Percentiles rank a stretch among this genome's conserved stretches.
Conservation (phyloP, 2,888 invertebrate species). For the Caenorhabditis sulstoni region DNA sequence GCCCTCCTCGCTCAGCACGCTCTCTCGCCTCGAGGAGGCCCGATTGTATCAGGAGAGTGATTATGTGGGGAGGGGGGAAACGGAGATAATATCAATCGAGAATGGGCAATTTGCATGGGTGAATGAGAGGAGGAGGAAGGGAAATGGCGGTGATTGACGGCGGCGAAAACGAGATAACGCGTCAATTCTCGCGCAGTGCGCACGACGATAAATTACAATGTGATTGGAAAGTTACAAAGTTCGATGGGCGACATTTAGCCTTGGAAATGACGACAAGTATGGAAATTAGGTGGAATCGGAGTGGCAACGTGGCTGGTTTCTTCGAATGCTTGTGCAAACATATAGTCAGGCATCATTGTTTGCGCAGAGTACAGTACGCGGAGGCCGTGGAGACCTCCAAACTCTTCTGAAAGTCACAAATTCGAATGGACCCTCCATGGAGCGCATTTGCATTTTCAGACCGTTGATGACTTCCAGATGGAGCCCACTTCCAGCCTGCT, state of each 20-base stretch:
- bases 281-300: background rate
- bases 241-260: background rate
- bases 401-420: too few species aligned
- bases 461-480: too few species aligned
- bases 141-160: background rate
- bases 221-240: background rate
- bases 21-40: conserved; percentile 13
- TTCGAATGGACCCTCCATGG: too few species aligned
- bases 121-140: too few species aligned
- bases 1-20: conserved; percentile 3
- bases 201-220: too few species aligned
- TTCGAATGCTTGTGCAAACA: background rate
- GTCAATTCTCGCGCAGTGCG: too few species aligned
- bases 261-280: too few species aligned
- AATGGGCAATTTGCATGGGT: background rate
- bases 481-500: background rate
- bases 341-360: conserved; percentile 1
- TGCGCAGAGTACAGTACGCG: background rate
- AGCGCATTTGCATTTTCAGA: too few species aligned
- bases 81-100: conserved; percentile 12
- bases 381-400: background rate
- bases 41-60: background rate
- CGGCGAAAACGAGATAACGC: too few species aligned
- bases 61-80: background rate
- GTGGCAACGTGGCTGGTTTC: background rate